A percentile compares a stretch with the other conserved stretches of the same genome.
phyloP scores from a whole-genome alignment of 2,797 vertebrate genomes.

The Xerus rutilus region DNA sequence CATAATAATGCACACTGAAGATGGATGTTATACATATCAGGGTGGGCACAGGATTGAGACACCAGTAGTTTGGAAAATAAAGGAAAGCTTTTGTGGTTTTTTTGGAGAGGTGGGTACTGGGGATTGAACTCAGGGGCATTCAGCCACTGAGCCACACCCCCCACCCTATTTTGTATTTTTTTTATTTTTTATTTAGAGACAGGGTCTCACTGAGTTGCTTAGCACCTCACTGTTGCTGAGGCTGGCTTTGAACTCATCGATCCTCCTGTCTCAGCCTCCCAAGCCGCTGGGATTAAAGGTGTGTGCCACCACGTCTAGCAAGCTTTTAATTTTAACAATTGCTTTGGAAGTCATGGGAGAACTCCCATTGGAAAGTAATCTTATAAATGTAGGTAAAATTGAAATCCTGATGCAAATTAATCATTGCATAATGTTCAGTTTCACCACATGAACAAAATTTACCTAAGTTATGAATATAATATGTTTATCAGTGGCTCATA shows the following conservation, averaged over 20 bases:
- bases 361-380: not conserved
- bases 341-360: not conserved
- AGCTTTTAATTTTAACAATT: not conserved
- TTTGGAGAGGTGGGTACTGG: too few relatives aligned
- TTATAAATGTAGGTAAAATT: not conserved
- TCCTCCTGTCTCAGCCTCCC: too few relatives aligned
- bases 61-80: not conserved
- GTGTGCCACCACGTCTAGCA: too few relatives aligned
- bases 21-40: too few relatives aligned
- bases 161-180: too few relatives aligned
- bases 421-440: not conserved
- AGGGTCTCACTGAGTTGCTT: too few relatives aligned
- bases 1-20: not conserved
- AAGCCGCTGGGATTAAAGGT: too few relatives aligned
- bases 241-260: too few relatives aligned
- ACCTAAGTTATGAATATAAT: not conserved
- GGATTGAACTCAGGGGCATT: too few relatives aligned
- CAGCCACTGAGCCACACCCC: too few relatives aligned
- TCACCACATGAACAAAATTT: not conserved
- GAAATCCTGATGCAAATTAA: not conserved
- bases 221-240: too few relatives aligned
- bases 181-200: too few relatives aligned
- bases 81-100: not conserved
- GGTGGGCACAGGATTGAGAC: not conserved
- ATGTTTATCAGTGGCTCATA: not conserved